Evolutionary conservation across 2,797 vertebrate genomes (phyloP), one percentile per base, ranked within the genome.

Genomic region (Cyclopterus lumpus): DNA sequence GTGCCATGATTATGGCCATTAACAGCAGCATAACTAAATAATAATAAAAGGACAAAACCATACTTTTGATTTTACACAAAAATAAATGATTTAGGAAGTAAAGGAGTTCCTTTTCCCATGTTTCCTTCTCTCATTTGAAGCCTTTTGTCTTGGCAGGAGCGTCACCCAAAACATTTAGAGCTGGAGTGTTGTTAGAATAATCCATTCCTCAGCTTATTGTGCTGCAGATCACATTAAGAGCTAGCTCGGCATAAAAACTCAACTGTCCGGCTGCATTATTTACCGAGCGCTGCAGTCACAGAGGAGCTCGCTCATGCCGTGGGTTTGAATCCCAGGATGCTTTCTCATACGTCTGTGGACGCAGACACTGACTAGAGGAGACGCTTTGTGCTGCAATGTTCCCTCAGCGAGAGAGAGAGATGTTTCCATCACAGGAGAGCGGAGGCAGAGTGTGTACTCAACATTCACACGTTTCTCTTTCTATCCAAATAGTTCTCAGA

Each of bases 401-500:
- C 14, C 22, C 24, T 64, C 75, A 59, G 49, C 65, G 51, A 67
- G 67, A 51, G 63, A 51, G 77, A 61, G 74, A 49, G 44, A 55
- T 8, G 16, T 72, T 78, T 80, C 61, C 54, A 67, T 73, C 79
- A 64, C 63, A 71, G 55, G 48, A 59, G 59, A 80, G 68, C 20
- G 1, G 49, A 53, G 36, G 28, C 60, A 38, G 62, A 55, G 53
- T 11, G 70, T 44, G 30, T 63, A n/a, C 55, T 65, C 71, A n/a
- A 72, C 58, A 60, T 79, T 84, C 75, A 78, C 69, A 75, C 28
- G 44, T 28, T 68, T 81, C 26, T 22, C 73, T 88, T 83, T 54
- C 34, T 49, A 67, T 77, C 63, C 34, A 66, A 87, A 88, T 75
- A 77, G 83, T 84, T 80, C 76, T 55, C 55, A 74, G 63, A 65